These are phyloP conservation scores for Julus scanicus DNA, from an alignment of 2,888 invertebrate genomes.

Conservation along the genomic window DNA sequence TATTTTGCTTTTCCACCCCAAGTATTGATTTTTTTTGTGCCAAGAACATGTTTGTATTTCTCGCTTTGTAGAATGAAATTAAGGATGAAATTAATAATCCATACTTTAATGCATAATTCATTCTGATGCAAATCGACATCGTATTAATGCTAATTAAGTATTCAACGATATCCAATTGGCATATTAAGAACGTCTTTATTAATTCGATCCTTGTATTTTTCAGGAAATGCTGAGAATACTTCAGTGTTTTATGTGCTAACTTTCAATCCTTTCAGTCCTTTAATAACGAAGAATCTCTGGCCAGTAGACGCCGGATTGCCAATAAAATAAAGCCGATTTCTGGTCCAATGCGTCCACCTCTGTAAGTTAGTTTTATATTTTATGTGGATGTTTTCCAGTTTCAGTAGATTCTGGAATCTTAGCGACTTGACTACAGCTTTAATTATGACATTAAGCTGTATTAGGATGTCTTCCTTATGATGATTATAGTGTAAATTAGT, in stretches of 20 bases:
- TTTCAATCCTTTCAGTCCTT: constrained; percentile 14
- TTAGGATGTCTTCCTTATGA: no score
- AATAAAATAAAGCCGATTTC: constrained; percentile 57
- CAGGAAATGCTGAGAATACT: no score
- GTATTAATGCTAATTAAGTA: no score
- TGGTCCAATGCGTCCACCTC: constrained; percentile 55
- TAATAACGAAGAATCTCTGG: constrained; percentile 47
- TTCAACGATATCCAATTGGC: no score
- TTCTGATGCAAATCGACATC: not conserved
- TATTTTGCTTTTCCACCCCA: not conserved
- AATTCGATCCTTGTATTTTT: no score
- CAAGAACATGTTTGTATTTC: not conserved
- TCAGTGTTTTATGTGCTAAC: no score
- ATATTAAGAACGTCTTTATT: no score
- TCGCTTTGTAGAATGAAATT: not conserved
- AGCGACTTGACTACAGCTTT: no score
- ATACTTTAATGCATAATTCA: not conserved
- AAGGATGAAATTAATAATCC: not conserved
- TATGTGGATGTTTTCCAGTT: not conserved
- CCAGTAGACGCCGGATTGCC: constrained; percentile 52
- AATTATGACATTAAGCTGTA: no score
- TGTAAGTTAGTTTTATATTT: constrained; percentile 52
- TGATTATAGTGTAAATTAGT: no score
- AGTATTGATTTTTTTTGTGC: not conserved
- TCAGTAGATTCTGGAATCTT: not conserved